These are phyloP conservation scores for Phocoena sinus DNA, from an alignment of 2,113 vertebrate species.

Conservation along the genomic window DNA sequence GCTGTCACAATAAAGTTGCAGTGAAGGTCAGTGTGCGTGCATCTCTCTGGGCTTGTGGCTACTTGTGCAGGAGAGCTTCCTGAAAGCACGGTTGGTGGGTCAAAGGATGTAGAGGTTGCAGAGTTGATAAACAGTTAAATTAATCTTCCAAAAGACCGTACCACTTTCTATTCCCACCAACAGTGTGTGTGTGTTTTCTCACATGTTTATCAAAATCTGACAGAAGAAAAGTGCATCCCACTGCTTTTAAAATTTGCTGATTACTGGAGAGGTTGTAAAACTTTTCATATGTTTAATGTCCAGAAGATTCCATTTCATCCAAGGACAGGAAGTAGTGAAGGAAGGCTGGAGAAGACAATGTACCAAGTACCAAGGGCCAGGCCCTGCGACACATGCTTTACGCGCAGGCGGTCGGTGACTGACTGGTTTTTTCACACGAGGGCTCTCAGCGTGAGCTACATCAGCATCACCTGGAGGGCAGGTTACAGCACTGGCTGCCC, in stretches of 20 bases:
- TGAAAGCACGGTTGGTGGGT: background rate
- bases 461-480: background rate
- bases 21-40: fast-evolving
- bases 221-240: background rate
- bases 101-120: background rate
- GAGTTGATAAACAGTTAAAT: background rate
- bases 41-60: background rate
- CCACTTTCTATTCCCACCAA: background rate
- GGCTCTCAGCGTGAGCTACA: too few species aligned
- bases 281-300: background rate
- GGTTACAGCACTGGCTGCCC: fast-evolving
- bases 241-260: background rate
- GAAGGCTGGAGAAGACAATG: background rate
- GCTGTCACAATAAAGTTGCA: background rate
- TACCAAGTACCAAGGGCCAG: too few species aligned
- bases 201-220: background rate
- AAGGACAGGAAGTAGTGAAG: background rate
- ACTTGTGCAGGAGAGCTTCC: background rate
- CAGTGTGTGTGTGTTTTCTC: too few species aligned
- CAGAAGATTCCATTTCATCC: background rate
- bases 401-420: fast-evolving
- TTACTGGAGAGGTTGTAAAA: background rate
- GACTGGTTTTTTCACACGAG: too few species aligned
- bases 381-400: fast-evolving
- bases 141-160: background rate